A percentile compares a stretch with the other conserved stretches of the same genome.
Evolutionary conservation across 2,797 vertebrate genomes (phyloP).

Genomic region (Apodemus agrarius): DNA sequence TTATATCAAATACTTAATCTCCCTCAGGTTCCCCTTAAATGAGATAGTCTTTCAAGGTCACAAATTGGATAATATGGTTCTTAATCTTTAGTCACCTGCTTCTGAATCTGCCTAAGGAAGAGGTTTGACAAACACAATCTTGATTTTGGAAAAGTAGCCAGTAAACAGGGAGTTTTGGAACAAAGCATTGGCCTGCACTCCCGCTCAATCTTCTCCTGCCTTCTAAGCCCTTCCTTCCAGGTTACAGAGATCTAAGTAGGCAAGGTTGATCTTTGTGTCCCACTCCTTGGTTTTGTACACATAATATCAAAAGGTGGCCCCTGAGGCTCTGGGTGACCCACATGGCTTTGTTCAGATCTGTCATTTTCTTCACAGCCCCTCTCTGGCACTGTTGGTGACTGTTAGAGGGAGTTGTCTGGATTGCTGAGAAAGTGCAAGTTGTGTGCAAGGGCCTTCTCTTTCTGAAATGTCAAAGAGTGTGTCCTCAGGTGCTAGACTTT

Average conservation of each 20-base stretch:
- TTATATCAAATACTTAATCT: constrained; percentile 23
- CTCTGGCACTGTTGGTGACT: background rate
- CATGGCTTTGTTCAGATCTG: background rate
- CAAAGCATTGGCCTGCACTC: background rate
- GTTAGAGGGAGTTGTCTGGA: background rate
- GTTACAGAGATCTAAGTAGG: background rate
- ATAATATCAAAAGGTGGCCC: background rate
- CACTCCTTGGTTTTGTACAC: background rate
- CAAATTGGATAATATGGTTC: background rate
- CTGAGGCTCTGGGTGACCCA: background rate
- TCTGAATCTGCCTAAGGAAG: background rate
- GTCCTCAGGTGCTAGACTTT: background rate
- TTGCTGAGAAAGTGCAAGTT: background rate
- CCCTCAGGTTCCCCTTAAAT: constrained; percentile 4
- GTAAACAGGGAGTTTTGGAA: background rate
- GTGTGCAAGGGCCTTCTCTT: background rate
- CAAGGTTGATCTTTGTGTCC: background rate
- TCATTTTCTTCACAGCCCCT: background rate
- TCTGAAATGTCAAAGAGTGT: background rate
- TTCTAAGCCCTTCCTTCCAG: background rate
- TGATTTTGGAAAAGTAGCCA: background rate
- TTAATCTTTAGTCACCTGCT: background rate
- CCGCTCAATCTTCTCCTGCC: background rate
- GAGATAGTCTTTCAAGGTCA: constrained; percentile 37
- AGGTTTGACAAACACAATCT: background rate